Conservation (phyloP, 2,797 vertebrate genomes). For the Percopsis omiscomaycus region DNA sequence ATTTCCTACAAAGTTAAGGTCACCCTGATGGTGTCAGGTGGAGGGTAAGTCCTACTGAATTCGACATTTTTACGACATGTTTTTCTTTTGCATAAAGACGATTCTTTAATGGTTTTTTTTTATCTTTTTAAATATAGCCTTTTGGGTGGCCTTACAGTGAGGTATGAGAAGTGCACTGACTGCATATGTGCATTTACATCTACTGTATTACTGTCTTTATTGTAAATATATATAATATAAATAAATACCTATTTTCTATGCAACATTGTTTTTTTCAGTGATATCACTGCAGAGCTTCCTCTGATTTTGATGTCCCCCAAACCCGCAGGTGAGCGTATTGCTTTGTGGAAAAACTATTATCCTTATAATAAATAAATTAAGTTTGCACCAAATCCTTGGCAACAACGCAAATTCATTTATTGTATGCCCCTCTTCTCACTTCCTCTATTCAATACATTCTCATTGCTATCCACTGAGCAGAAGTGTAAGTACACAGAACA, state of each 20-base stretch:
- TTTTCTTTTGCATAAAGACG: background rate
- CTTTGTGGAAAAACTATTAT: constrained; percentile 1
- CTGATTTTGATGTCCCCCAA: constrained; percentile 88
- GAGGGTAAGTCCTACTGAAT: constrained; percentile 74
- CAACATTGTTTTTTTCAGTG: constrained; percentile 63
- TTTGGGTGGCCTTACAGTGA: constrained; percentile 84
- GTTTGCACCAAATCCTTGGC: background rate
- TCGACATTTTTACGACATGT: constrained; percentile 4
- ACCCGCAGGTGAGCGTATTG: constrained; percentile 75
- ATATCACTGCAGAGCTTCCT: constrained; percentile 83
- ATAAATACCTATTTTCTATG: background rate
- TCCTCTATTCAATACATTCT: constrained; percentile 16
- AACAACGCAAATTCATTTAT: constrained; percentile 6
- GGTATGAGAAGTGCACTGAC: constrained; percentile 69
- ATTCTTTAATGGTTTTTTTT: constrained; percentile 7
- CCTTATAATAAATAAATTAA: background rate
- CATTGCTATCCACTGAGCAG: constrained; percentile 51
- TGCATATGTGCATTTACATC: background rate
- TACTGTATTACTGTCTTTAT: background rate
- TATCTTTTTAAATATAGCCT: constrained; percentile 70
- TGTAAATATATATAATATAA: too few relatives aligned
- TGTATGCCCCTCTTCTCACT: constrained; percentile 11
- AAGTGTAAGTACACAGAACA: constrained; percentile 71
- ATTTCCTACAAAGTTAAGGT: constrained; percentile 91
- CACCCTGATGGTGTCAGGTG: constrained; percentile 79